phyloP scores from a whole-genome alignment of 2,888 invertebrate genomes.

The Conops quadrifasciatus region DNA sequence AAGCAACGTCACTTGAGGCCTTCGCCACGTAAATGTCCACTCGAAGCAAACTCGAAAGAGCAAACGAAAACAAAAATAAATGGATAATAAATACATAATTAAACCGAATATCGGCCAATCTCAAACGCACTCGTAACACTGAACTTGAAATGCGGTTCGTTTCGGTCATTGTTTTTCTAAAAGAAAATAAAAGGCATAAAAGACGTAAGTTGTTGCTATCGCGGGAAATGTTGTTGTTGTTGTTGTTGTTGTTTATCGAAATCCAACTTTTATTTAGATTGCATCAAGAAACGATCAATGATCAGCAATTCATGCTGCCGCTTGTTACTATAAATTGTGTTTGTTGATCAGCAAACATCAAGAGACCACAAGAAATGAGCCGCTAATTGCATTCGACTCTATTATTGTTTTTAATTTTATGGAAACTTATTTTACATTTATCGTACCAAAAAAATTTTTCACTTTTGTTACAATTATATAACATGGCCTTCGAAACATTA shows the following conservation, averaged over 20 bases:
- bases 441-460: neutral
- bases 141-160: slow-evolving; percentile 33
- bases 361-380: neutral
- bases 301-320: neutral
- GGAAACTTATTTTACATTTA: neutral
- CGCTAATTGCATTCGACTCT: neutral
- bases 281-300: too few species aligned
- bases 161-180: slow-evolving; percentile 4
- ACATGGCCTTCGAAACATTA: too few species aligned
- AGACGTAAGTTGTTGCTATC: neutral
- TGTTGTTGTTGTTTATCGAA: neutral
- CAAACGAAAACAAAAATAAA: neutral
- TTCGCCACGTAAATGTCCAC: neutral
- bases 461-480: neutral
- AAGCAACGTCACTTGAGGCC: too few species aligned
- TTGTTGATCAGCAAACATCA: neutral
- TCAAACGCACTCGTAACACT: slow-evolving; percentile 7
- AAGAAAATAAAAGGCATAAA: neutral
- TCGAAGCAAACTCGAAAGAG: neutral
- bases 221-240: neutral
- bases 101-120: neutral
- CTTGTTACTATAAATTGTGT: neutral
- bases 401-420: neutral
- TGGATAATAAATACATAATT: neutral
- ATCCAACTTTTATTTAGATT: too few species aligned